Evolutionary conservation across 2,113 vertebrate species (phyloP).

Genomic region (Gila orcuttii): DNA sequence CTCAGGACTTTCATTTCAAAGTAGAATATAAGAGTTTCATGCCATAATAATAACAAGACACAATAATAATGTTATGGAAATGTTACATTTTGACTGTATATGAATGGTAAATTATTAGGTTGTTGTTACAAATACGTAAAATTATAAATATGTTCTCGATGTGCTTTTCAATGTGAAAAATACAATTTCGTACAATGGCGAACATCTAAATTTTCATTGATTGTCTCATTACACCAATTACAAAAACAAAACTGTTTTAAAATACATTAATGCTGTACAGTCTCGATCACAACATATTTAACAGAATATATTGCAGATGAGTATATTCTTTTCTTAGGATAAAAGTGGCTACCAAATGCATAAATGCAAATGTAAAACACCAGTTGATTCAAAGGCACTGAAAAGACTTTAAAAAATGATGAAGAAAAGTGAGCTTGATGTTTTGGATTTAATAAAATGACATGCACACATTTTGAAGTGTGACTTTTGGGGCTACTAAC

Average conservation of each 20-base stretch:
- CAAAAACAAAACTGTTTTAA: too few species aligned
- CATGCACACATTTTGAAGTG: too few species aligned
- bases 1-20: neutral
- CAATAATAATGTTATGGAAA: neutral
- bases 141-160: neutral
- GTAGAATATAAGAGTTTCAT: neutral
- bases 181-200: neutral
- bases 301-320: neutral
- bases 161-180: conserved; percentile 40
- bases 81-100: neutral
- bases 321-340: too few species aligned
- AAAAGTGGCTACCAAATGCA: too few species aligned
- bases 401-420: too few species aligned
- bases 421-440: too few species aligned
- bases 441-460: too few species aligned
- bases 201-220: neutral
- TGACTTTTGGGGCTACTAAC: too few species aligned
- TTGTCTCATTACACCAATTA: neutral
- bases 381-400: too few species aligned
- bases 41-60: neutral
- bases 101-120: neutral
- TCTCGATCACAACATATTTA: neutral
- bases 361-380: too few species aligned
- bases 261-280: neutral
- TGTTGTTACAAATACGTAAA: neutral